Evolutionary conservation across 2,797 vertebrate species (phyloP), one percentile per base, ranked within the genome.

Genomic region (Lacerta agilis): DNA sequence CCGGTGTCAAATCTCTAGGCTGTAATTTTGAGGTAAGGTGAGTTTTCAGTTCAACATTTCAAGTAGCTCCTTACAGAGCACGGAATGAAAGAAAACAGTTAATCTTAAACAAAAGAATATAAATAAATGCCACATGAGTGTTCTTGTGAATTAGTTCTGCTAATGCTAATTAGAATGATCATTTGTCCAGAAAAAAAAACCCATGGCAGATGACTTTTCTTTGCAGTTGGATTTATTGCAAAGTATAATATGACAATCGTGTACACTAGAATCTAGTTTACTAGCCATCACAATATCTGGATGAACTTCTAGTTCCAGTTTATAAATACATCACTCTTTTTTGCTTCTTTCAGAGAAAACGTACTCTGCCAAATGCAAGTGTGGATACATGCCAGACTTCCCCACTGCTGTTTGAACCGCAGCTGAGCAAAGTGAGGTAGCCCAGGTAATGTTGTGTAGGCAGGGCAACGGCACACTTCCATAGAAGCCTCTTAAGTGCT

Each of bases 31-130:
- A 38, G 27, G 83, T 33, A 69, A 89, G 78, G 83, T 75, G 78
- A 45, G n/a, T 89, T 89, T 76, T 86, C 71, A 15, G 25, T 58
- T 41, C 78, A 89, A 80, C 25, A 33, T n/a, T 89, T 89, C 78
- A 76, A n/a, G 45, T 27, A 67, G 71, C 66, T 55, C 33, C 71
- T 76, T 75, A 55, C 61, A 76, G 73, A 89, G 67, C 61, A 69
- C 11, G 1, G 41, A n/a, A 43, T 76, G 20, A 69, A 33, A 77
- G n/a, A 38, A 82, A 18, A 3, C 17, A 20, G 17, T 67, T 76
- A 36, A 36, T 66, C 25, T 87, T 82, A 49, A 79, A 86, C 20
- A 55, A 79, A 45, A 11, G 25, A 85, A 64, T 77, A 69, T 49
- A 66, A 85, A 43, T 85, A 77, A 67, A 66, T 85, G 64, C 73